A percentile compares a stretch with the other conserved stretches of the same genome.
Conservation (phyloP, 2,888 invertebrate species). For the Anthophora plumipes region DNA sequence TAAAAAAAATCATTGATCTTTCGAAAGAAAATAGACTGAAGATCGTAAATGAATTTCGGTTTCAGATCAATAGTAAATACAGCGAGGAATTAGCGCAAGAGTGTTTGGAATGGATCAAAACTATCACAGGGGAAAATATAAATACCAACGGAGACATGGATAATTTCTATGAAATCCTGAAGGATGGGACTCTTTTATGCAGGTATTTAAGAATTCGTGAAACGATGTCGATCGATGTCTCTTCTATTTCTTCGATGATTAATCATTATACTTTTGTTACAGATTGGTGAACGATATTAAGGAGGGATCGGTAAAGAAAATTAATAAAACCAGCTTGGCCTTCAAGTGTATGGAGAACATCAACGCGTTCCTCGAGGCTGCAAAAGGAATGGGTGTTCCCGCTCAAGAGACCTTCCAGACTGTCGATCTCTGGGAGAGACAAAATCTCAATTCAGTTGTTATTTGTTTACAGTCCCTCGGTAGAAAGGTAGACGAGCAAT, state of each 20-base stretch:
- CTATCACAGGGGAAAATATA: conserved; percentile 93
- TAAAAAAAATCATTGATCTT: neutral
- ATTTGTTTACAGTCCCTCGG: conserved; percentile 97
- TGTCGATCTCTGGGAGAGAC: conserved; percentile 98
- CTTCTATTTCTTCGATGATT: neutral
- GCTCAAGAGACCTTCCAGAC: conserved; percentile 98
- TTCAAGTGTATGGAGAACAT: conserved; percentile 99
- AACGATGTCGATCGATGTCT: neutral
- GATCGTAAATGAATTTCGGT: conserved; percentile 74
- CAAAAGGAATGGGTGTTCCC: conserved; percentile 94
- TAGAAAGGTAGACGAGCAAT: conserved; percentile 90
- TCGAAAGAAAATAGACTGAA: neutral
- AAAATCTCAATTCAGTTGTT: conserved; percentile 98
- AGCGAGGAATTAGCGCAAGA: conserved; percentile 97
- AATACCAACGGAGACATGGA: conserved; percentile 96
- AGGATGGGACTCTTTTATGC: conserved; percentile 96
- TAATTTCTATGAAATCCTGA: conserved; percentile 95
- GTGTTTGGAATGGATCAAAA: conserved; percentile 96
- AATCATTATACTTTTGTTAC: neutral
- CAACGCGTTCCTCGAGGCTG: conserved; percentile 95
- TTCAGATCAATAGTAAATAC: conserved; percentile 98
- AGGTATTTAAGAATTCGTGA: conserved; percentile 86
- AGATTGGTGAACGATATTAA: conserved; percentile 95
- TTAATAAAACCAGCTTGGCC: conserved; percentile 94
- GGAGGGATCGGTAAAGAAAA: conserved; percentile 94